Evolutionary conservation across 2,888 invertebrate genomes (phyloP).

Genomic region (Baronia brevicornis): DNA sequence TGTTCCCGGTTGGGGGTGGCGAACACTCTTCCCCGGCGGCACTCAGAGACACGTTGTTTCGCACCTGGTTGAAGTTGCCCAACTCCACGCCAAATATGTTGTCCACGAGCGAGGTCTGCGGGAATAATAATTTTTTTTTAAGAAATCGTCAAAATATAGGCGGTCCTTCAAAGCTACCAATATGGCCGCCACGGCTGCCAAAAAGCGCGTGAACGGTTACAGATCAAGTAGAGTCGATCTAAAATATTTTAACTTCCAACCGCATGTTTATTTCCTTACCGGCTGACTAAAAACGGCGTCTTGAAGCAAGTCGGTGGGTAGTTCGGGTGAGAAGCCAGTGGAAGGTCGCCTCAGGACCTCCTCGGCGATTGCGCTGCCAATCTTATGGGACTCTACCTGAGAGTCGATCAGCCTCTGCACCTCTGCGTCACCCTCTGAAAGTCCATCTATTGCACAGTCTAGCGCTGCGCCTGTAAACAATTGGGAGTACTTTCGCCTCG

Average conservation of each 20-base stretch:
- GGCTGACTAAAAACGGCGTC: slow-evolving; percentile 45
- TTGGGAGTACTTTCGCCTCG: slow-evolving; percentile 11
- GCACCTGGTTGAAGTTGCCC: slow-evolving; percentile 30
- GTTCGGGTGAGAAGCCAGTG: slow-evolving; percentile 37
- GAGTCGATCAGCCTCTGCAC: slow-evolving; percentile 83
- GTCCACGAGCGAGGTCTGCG: slow-evolving; percentile 43
- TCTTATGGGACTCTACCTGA: slow-evolving; percentile 88
- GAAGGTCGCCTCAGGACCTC: slow-evolving; percentile 74
- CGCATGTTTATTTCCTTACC: slow-evolving; percentile 25
- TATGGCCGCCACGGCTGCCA: too few species aligned
- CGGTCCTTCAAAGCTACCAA: too few species aligned
- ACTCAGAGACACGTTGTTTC: slow-evolving; percentile 53
- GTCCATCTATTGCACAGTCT: slow-evolving; percentile 17
- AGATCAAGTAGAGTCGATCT: too few species aligned
- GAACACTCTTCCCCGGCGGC: slow-evolving; percentile 28
- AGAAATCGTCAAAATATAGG: too few species aligned
- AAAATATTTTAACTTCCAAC: too few species aligned
- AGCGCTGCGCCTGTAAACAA: slow-evolving; percentile 1
- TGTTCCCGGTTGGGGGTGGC: slow-evolving; percentile 23
- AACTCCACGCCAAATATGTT: slow-evolving; percentile 36
- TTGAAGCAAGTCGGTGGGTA: slow-evolving; percentile 40
- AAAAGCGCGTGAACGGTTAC: too few species aligned
- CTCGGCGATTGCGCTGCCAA: slow-evolving; percentile 89
- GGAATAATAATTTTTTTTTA: too few species aligned
- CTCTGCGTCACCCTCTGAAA: slow-evolving; percentile 75